These are phyloP conservation scores for Pterophyllum scalare DNA, from an alignment of 2,113 vertebrate genomes.

Conservation along the genomic window DNA sequence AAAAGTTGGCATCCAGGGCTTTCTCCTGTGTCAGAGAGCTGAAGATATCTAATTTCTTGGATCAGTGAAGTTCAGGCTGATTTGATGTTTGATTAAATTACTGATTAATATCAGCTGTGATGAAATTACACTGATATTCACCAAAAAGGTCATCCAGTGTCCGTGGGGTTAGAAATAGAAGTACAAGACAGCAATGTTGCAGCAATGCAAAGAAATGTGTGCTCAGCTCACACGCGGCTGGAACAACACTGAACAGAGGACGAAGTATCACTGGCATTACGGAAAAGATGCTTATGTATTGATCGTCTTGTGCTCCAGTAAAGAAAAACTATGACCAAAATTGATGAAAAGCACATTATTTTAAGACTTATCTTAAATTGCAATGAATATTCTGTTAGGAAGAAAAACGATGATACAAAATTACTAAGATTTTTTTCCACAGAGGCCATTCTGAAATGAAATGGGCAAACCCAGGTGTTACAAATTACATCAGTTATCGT, in stretches of 20 bases:
- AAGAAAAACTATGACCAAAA: not conserved
- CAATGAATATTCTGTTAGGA: not conserved
- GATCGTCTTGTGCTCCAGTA: not conserved
- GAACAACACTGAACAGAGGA: not conserved
- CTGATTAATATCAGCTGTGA: not conserved
- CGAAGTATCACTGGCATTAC: not conserved
- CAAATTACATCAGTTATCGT: too few species aligned
- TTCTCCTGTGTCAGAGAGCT: not conserved
- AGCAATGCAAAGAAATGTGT: not conserved
- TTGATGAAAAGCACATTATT: not conserved
- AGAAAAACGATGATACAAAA: not conserved
- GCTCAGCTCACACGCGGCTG: not conserved
- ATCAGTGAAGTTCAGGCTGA: not conserved
- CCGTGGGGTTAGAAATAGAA: not conserved
- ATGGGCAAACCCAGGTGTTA: fast-evolving
- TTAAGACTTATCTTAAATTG: not conserved
- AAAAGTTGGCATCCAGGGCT: not conserved
- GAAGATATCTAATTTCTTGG: not conserved
- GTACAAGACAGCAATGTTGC: not conserved
- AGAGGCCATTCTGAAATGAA: not conserved
- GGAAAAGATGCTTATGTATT: not conserved
- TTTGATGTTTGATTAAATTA: not conserved
- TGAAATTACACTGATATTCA: not conserved
- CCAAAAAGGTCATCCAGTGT: not conserved
- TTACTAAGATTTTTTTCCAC: not conserved